Evolutionary conservation across 92 coral and sea anemone genomes (phyloP).

Genomic region (Galaxea fascicularis): DNA sequence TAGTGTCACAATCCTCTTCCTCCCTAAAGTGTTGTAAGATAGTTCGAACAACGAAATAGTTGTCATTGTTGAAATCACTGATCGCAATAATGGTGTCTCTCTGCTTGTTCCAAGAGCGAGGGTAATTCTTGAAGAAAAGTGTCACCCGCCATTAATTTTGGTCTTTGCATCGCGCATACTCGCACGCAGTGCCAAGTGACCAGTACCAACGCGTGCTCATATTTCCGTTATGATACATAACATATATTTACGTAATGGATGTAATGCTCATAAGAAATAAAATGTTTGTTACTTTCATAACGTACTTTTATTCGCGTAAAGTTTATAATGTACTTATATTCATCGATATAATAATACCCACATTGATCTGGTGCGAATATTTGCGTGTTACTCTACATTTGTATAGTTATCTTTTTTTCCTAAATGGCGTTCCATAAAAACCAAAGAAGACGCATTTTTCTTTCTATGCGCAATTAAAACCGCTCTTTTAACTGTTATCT

Average conservation of each 20-base stretch:
- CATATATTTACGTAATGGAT: neutral
- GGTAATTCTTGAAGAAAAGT: conserved; percentile 39
- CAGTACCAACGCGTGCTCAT: neutral
- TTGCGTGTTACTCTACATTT: neutral
- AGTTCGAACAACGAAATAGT: too few relatives aligned
- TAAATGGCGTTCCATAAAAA: conserved; percentile 36
- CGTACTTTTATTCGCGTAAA: neutral
- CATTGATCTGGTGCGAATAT: conserved; percentile 18
- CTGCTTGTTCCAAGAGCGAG: conserved; percentile 47
- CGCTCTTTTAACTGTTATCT: too few relatives aligned
- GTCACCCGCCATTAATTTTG: conserved; percentile 24
- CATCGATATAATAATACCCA: neutral
- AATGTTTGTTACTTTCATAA: neutral
- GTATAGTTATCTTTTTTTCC: conserved; percentile 5
- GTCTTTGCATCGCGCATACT: neutral
- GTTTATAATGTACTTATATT: neutral
- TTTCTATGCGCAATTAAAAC: too few relatives aligned
- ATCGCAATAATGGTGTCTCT: conserved; percentile 63
- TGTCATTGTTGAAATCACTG: too few relatives aligned
- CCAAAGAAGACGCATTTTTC: too few relatives aligned
- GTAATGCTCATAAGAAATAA: too few relatives aligned
- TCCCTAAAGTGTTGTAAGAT: too few relatives aligned
- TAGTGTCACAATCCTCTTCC: too few relatives aligned
- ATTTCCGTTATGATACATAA: too few relatives aligned
- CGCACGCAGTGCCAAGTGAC: neutral